Evolutionary conservation across 2,113 vertebrate genomes (phyloP).

Genomic region (Callithrix jacchus): DNA sequence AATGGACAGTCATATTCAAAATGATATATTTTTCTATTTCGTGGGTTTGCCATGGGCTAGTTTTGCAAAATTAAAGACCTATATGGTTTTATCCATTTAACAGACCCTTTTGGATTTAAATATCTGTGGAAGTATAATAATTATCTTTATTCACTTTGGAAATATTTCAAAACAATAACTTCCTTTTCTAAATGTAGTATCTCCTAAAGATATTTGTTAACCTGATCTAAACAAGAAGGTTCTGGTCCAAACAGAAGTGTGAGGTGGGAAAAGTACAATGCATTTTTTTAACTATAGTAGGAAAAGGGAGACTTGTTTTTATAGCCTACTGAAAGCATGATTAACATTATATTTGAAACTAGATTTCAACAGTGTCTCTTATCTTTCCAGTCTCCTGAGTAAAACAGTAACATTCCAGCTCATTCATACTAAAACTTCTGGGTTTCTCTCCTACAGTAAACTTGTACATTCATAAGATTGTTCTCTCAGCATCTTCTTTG

Average conservation of each 20-base stretch:
- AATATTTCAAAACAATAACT: background rate
- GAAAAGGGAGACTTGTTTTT: background rate
- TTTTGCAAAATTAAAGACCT: conserved; percentile 3
- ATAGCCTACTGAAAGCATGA: background rate
- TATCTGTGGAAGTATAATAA: background rate
- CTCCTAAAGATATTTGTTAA: background rate
- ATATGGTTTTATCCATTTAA: background rate
- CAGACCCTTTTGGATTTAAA: background rate
- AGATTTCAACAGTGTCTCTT: background rate
- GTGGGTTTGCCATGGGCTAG: background rate
- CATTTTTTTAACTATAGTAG: background rate
- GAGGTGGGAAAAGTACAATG: background rate
- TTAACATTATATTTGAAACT: background rate
- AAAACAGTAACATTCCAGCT: background rate
- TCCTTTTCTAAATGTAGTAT: background rate
- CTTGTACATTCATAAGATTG: background rate
- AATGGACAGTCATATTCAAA: background rate
- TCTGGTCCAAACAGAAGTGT: background rate
- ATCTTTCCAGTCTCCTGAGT: background rate
- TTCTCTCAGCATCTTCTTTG: background rate
- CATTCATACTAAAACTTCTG: background rate
- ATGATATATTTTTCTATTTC: background rate
- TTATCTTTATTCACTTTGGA: background rate
- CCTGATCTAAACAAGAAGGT: background rate
- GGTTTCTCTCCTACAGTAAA: background rate